These are phyloP conservation scores for Cephus runcator DNA, from an alignment of 2,888 invertebrate species.

Conservation along the genomic window DNA sequence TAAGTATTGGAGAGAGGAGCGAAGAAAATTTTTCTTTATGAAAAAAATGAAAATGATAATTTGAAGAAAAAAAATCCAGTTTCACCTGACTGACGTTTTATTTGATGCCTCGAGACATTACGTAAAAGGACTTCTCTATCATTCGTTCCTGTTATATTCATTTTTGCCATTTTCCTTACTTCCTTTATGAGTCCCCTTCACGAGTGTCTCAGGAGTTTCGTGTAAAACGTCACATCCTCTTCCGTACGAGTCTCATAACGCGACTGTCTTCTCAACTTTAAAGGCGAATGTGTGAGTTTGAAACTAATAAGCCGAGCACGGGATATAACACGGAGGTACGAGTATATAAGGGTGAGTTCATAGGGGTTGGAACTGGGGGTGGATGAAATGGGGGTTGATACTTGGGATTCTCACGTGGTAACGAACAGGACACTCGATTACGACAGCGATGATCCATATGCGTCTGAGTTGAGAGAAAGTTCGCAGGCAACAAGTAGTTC, in stretches of 20 bases:
- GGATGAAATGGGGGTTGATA: neutral
- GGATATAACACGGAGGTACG: conserved; percentile 33
- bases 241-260: neutral
- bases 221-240: neutral
- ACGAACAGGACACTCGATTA: conserved; percentile 58
- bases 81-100: neutral
- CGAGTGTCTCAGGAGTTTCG: neutral
- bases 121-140: neutral
- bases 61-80: neutral
- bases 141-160: neutral
- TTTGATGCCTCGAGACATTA: neutral
- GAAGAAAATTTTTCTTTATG: neutral
- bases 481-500: conserved; percentile 31
- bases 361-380: neutral
- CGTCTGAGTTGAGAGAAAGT: conserved; percentile 57
- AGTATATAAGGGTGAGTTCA: conserved; percentile 17
- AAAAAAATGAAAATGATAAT: neutral
- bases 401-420: conserved; percentile 33
- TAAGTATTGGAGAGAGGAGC: too few relatives aligned
- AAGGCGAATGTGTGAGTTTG: conserved; percentile 52
- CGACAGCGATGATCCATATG: conserved; percentile 52
- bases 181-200: neutral
- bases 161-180: neutral
- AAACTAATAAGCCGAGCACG: conserved; percentile 58
- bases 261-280: conserved; percentile 21